Percentiles rank a stretch among this genome's conserved stretches.
These are phyloP conservation scores for Muschampia plurimacula DNA, from an alignment of 2,888 invertebrate genomes.

Conservation along the genomic window DNA sequence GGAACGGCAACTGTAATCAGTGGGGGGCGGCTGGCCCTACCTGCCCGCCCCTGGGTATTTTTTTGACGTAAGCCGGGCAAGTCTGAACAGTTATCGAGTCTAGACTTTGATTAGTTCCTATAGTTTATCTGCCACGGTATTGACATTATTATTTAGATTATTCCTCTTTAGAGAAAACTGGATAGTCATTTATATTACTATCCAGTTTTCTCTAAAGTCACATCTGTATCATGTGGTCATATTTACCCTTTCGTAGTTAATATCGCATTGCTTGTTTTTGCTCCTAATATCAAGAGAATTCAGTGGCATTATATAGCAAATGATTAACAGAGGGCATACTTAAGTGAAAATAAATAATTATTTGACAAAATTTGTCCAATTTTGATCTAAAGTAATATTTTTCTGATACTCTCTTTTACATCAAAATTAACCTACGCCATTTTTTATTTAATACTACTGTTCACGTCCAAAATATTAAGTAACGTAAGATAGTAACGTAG, in stretches of 20 bases:
- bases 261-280: constrained; percentile 10
- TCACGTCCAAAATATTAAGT: constrained; percentile 37
- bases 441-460: constrained; percentile 26
- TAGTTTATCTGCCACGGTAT: constrained; percentile 45
- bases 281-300: constrained; percentile 49
- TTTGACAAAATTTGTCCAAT: neutral
- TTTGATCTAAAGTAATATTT: neutral
- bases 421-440: neutral
- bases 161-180: constrained; percentile 31
- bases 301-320: constrained; percentile 29
- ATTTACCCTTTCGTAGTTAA: constrained; percentile 11
- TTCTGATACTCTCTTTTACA: neutral
- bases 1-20: no score
- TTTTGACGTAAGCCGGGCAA: constrained; percentile 71
- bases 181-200: constrained; percentile 24
- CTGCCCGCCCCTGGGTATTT: no score
- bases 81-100: constrained; percentile 61
- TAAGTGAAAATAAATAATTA: neutral
- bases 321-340: neutral
- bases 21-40: no score
- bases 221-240: constrained; percentile 24
- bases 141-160: constrained; percentile 24
- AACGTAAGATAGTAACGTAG: constrained; percentile 30
- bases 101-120: constrained; percentile 59
- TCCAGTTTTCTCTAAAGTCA: no score